phyloP scores from a whole-genome alignment of 1,140 invertebrate species.

The Arctopsyche grandis region DNA sequence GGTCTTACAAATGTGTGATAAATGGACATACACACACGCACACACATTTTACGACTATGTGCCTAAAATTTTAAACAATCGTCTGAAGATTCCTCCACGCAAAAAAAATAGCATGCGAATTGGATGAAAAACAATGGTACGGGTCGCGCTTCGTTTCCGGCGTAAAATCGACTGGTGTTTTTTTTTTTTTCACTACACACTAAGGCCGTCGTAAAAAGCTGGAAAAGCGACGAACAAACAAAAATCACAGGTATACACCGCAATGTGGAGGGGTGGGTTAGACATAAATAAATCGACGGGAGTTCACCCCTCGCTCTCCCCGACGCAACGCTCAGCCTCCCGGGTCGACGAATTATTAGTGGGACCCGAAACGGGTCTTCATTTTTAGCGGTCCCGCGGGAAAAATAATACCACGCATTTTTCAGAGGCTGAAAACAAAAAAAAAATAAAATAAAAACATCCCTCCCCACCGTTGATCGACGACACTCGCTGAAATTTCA shows the following conservation, averaged over 20 bases:
- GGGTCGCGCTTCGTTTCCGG: background rate
- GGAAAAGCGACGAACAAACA: slow-evolving; percentile 22
- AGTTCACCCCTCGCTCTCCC: background rate
- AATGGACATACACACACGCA: no score
- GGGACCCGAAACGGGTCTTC: slow-evolving; percentile 28
- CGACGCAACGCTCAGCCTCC: no score
- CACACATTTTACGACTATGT: no score
- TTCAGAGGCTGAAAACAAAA: slow-evolving; percentile 4
- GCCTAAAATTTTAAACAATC: no score
- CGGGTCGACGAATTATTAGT: slow-evolving; percentile 35
- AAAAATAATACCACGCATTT: slow-evolving; percentile 25
- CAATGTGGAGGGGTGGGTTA: background rate
- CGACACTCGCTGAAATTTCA: background rate
- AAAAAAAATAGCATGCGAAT: background rate
- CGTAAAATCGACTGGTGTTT: background rate
- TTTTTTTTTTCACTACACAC: background rate
- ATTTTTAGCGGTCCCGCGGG: slow-evolving; percentile 38
- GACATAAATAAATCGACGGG: slow-evolving; percentile 14
- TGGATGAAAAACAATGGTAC: background rate
- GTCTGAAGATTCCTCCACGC: background rate
- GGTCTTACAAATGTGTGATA: no score
- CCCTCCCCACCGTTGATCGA: background rate
- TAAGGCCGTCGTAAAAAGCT: background rate
- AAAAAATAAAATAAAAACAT: slow-evolving; percentile 1
- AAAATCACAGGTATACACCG: slow-evolving; percentile 1